These are phyloP conservation scores for Tipula helvola DNA, from an alignment of 2,888 invertebrate genomes.

Conservation along the genomic window DNA sequence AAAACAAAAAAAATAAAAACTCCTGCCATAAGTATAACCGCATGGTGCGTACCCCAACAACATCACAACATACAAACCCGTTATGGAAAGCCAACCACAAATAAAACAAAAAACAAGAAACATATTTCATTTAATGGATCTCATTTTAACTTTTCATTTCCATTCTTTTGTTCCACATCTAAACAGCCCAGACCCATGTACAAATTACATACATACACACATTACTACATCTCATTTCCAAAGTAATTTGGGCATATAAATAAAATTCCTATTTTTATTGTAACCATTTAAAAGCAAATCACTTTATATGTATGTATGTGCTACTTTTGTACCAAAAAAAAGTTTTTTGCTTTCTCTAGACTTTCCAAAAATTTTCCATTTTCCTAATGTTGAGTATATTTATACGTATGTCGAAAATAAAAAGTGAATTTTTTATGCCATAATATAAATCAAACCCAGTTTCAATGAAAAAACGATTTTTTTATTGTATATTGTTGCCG, in stretches of 20 bases:
- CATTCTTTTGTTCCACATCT: not conserved
- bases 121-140: slow-evolving; percentile 4
- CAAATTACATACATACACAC: not conserved
- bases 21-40: not conserved
- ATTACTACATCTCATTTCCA: not conserved
- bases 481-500: not conserved
- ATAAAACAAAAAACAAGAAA: not conserved
- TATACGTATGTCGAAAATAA: not conserved
- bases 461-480: not conserved
- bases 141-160: not conserved
- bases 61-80: not conserved
- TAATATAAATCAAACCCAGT: not conserved
- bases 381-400: not conserved
- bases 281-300: not conserved
- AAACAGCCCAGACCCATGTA: not conserved
- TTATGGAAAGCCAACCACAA: not conserved
- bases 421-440: not conserved
- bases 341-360: not conserved
- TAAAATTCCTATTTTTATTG: not conserved
- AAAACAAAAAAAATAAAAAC: not conserved
- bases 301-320: not conserved
- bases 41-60: not conserved
- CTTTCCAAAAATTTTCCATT: not conserved
- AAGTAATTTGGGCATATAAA: not conserved
- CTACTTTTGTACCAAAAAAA: not conserved